A percentile compares a stretch with the other conserved stretches of the same genome.
Evolutionary conservation across 2,888 invertebrate genomes (phyloP).

Genomic region (Drosophila koepferae): DNA sequence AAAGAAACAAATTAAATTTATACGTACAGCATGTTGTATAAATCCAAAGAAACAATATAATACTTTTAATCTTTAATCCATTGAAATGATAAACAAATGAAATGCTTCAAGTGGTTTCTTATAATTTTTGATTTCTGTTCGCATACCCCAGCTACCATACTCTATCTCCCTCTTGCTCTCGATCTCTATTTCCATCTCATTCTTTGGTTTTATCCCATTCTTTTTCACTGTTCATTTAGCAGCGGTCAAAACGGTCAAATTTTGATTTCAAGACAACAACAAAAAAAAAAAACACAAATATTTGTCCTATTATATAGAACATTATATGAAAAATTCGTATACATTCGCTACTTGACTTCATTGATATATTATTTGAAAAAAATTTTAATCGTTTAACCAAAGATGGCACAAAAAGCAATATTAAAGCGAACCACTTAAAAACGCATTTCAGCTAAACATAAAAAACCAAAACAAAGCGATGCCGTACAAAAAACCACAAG

Average conservation of each 20-base stretch:
- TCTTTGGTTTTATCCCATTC: not conserved
- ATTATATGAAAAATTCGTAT: slow-evolving; percentile 6
- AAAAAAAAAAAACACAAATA: slow-evolving; percentile 16
- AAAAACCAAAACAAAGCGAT: slow-evolving; percentile 52
- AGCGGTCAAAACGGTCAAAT: slow-evolving; percentile 76
- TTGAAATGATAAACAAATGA: slow-evolving; percentile 37
- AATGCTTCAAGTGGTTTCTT: slow-evolving; percentile 31
- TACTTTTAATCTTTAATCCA: slow-evolving; percentile 40
- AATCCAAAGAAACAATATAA: slow-evolving; percentile 31
- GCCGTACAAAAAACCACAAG: slow-evolving; percentile 17
- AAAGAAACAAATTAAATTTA: not conserved
- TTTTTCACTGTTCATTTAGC: slow-evolving; percentile 11
- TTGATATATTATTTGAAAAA: slow-evolving; percentile 18
- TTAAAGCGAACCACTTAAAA: slow-evolving; percentile 47
- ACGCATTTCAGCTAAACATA: slow-evolving; percentile 51
- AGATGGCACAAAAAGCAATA: not conserved
- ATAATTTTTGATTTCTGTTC: slow-evolving; percentile 13
- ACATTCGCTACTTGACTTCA: not conserved
- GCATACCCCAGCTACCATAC: not conserved
- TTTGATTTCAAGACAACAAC: slow-evolving; percentile 17
- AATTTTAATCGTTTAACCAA: slow-evolving; percentile 32
- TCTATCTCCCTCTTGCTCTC: not conserved
- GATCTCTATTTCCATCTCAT: not conserved
- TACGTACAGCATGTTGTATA: slow-evolving; percentile 3
- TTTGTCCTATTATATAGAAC: slow-evolving; percentile 21